Percentiles rank a stretch among this genome's conserved stretches.
Conservation (phyloP, 2,113 vertebrate genomes). For the Nycticryphes semicollaris region DNA sequence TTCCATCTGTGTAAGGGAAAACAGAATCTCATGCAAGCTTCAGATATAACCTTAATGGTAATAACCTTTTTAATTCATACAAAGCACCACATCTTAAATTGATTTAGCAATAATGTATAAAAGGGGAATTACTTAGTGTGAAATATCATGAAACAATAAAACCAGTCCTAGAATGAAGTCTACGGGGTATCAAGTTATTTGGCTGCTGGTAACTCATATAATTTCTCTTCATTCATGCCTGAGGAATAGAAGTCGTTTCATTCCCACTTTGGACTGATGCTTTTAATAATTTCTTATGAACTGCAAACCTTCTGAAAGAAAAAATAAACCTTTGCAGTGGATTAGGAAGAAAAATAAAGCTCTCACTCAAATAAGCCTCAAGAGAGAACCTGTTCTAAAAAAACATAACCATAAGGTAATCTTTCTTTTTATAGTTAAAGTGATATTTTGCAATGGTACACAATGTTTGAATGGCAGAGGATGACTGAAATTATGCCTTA, state of each 20-base stretch:
- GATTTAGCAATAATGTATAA: not conserved
- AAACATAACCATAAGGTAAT: not conserved
- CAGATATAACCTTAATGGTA: not conserved
- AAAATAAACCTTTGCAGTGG: not conserved
- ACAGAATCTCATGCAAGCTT: not conserved
- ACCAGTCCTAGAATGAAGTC: not conserved
- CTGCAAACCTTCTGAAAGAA: not conserved
- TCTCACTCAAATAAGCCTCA: not conserved
- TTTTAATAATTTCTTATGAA: not conserved
- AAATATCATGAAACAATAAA: constrained; percentile 23
- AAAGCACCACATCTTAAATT: not conserved
- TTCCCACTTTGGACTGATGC: not conserved
- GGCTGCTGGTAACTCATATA: not conserved
- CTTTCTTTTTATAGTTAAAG: not conserved
- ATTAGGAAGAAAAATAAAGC: not conserved
- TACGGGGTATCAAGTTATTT: not conserved
- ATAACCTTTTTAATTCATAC: not conserved
- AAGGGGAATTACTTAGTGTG: not conserved
- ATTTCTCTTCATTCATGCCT: not conserved
- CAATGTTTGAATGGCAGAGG: not conserved
- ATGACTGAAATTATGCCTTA: not conserved
- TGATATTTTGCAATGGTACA: not conserved
- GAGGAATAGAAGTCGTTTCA: not conserved
- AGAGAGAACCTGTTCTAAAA: not conserved
- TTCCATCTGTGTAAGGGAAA: not conserved